Conservation (phyloP, 2,888 invertebrate species). For the Polylopha cassiicola region DNA sequence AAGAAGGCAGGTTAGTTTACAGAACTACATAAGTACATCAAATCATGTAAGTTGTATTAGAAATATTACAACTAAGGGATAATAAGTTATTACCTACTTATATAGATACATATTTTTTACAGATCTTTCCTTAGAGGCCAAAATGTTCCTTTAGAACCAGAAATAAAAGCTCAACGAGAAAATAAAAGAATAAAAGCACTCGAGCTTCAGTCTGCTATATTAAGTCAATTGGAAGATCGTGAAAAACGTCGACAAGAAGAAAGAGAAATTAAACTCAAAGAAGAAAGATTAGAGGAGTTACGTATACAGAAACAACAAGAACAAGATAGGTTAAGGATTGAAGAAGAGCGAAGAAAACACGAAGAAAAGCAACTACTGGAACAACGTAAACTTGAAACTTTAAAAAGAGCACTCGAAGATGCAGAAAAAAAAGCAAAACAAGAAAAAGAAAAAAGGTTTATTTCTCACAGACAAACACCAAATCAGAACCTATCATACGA, state of each 20-base stretch:
- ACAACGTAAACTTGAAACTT: conserved; percentile 83
- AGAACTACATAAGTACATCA: too few relatives aligned
- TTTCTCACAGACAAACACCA: conserved; percentile 45
- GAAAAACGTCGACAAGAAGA: conserved; percentile 86
- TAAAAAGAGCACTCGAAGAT: conserved; percentile 86
- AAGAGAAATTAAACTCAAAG: conserved; percentile 82
- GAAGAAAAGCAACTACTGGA: conserved; percentile 84
- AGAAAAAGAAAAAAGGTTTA: conserved; percentile 78
- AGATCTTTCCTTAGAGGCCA: conserved; percentile 89
- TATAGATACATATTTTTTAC: conserved; percentile 34
- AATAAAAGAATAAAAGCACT: conserved; percentile 88
- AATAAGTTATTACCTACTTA: too few relatives aligned
- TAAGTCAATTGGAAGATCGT: conserved; percentile 89
- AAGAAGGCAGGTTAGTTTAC: conserved; percentile 59
- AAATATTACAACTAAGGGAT: too few relatives aligned
- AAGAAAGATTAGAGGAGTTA: conserved; percentile 89
- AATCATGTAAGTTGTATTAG: too few relatives aligned
- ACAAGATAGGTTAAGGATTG: conserved; percentile 80
- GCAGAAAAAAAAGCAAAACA: conserved; percentile 85
- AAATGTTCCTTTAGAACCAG: conserved; percentile 88
- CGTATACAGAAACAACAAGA: conserved; percentile 85
- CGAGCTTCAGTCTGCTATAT: conserved; percentile 91
- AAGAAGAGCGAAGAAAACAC: conserved; percentile 82
- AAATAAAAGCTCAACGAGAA: conserved; percentile 88
- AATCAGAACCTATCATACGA: conserved; percentile 32